Base-by-base conservation (phyloP, 2,888 invertebrate species). In the Sepiola atlantica region DNA sequence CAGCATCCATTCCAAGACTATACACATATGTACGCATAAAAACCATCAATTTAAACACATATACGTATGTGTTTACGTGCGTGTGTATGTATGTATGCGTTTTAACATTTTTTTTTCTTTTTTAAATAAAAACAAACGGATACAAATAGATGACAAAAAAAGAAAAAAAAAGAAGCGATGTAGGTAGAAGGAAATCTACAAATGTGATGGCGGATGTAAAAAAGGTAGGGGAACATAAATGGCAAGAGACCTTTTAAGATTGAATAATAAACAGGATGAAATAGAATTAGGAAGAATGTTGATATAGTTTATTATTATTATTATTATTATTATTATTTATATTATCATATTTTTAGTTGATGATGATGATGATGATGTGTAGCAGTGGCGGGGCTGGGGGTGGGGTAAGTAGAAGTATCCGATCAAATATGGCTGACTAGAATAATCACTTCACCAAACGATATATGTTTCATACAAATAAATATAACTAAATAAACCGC, bases 381-480 rank as follows among this genome's bases (percentile, higher is more conserved):
- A 16, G 77, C n/a, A n/a, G n/a, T 16, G 16, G n/a, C 0, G n/a
- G 32, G 8, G 92, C 14, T 92, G 2, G 28, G 55, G 92, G 32
- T 92, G 92, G n/a, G n/a, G 55, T 32, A 92, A 92, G 92, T n/a
- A 92, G 92, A 92, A 92, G 92, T 92, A 55, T 92, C 54, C 92
- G 92, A 92, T 92, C 92, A 92, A 92, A 92, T 92, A 92, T 92
- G 92, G 92, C 92, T 92, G 92, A 92, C 92, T 92, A 54, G 92
- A 92, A 92, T n/a, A 55, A 92, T 92, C 54, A 55, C 92, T 92
- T 77, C 77, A 77, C 61, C 28, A 61, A 61, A n/a, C 32, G 32
- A 77, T 77, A 77, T 77, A 77, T n/a, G 77, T 28, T 55, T n/a
- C 28, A 54, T 45, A 45, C 24, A 92, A n/a, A 92, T 92, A 92